Conservation (phyloP, 1,140 invertebrate genomes). For the Drosophila azteca region DNA sequence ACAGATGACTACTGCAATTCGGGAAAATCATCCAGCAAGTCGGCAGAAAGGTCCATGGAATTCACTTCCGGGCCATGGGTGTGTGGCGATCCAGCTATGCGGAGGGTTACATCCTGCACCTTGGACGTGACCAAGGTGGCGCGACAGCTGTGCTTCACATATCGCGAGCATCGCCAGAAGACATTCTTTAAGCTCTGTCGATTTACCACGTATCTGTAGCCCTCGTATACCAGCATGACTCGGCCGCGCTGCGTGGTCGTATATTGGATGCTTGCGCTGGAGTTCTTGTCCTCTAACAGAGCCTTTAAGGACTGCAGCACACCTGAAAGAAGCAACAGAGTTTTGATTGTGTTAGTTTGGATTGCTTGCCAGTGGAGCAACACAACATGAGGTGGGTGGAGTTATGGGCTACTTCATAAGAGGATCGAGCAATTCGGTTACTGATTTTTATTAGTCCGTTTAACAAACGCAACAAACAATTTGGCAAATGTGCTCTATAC, state of each 20-base stretch:
- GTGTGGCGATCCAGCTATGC: constrained; percentile 74
- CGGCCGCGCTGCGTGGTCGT: constrained; percentile 80
- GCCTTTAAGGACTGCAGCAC: constrained; percentile 69
- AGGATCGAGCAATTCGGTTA: constrained; percentile 28
- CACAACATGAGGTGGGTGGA: neutral
- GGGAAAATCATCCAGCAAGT: constrained; percentile 65
- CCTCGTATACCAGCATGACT: constrained; percentile 80
- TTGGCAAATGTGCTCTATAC: constrained; percentile 24
- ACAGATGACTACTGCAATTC: constrained; percentile 50
- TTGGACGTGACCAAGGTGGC: constrained; percentile 82
- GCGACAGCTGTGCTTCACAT: constrained; percentile 79
- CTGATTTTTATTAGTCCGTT: constrained; percentile 47
- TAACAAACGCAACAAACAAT: constrained; percentile 53
- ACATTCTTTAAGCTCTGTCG: constrained; percentile 81
- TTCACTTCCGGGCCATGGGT: constrained; percentile 75
- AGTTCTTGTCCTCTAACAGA: constrained; percentile 70
- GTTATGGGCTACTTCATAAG: constrained; percentile 25
- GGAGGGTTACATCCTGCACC: constrained; percentile 60
- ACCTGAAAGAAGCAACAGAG: constrained; percentile 48
- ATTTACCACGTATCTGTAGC: constrained; percentile 81
- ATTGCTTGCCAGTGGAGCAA: no score
- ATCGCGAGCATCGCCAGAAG: constrained; percentile 82
- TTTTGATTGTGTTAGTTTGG: neutral
- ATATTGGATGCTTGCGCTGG: constrained; percentile 59
- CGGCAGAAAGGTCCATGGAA: constrained; percentile 64